phyloP scores from a whole-genome alignment of 2,113 vertebrate species.

The Lucifuga dentata region DNA sequence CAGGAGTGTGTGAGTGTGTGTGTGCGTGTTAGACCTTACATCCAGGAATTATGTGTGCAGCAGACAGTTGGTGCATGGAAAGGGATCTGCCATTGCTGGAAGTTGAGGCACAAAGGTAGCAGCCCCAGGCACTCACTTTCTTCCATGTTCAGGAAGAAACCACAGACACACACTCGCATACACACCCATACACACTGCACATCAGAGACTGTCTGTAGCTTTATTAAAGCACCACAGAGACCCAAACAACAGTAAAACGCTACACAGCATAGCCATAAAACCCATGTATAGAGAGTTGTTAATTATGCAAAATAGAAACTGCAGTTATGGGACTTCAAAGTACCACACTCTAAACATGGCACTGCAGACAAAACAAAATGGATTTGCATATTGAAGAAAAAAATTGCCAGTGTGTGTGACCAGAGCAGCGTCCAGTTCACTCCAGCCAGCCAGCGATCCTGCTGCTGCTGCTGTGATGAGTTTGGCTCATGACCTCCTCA shows the following conservation, averaged over 20 bases:
- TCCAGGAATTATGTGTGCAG: slow-evolving; percentile 19
- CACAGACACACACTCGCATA: slow-evolving; percentile 4
- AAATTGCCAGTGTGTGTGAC: slow-evolving; percentile 59
- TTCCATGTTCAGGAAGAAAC: slow-evolving; percentile 39
- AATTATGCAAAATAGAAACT: slow-evolving; percentile 1
- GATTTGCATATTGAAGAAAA: slow-evolving; percentile 34
- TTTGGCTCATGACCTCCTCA: slow-evolving; percentile 76
- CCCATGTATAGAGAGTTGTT: background rate
- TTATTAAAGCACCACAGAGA: slow-evolving; percentile 2
- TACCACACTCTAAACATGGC: background rate
- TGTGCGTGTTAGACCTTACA: slow-evolving; percentile 8
- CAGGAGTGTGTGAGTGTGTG: background rate
- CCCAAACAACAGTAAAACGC: slow-evolving; percentile 7
- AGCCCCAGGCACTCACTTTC: slow-evolving; percentile 35
- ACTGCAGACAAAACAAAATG: slow-evolving; percentile 30
- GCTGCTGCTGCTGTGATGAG: slow-evolving; percentile 65
- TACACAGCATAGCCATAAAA: background rate
- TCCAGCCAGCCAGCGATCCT: slow-evolving; percentile 60
- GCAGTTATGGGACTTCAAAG: background rate
- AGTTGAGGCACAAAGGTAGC: slow-evolving; percentile 38
- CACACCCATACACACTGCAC: slow-evolving; percentile 1
- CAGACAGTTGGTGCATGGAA: slow-evolving; percentile 20
- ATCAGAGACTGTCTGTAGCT: slow-evolving; percentile 7
- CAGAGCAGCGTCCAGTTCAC: slow-evolving; percentile 15
- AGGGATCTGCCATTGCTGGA: slow-evolving; percentile 37